phyloP scores from a whole-genome alignment of 2,113 vertebrate species.

The Zosterops borbonicus region DNA sequence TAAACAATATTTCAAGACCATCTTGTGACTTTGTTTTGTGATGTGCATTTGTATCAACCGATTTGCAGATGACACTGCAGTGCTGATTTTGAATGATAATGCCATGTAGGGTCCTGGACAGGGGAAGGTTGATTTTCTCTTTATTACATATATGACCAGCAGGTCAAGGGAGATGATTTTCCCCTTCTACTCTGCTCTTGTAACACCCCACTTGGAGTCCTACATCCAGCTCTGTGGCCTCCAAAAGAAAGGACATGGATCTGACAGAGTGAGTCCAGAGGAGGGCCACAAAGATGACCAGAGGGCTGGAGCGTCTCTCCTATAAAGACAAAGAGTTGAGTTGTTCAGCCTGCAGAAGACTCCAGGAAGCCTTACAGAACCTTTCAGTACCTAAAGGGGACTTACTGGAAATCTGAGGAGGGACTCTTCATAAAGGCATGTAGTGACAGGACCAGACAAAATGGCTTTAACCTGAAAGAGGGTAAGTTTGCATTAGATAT shows the following conservation, averaged over 20 bases:
- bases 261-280: background rate
- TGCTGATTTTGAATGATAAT: background rate
- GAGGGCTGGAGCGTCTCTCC: background rate
- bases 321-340: background rate
- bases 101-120: no score
- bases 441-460: background rate
- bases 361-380: background rate
- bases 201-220: background rate
- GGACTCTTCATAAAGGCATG: background rate
- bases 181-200: background rate
- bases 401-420: background rate
- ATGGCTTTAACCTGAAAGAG: background rate
- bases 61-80: background rate
- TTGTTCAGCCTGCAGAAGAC: background rate
- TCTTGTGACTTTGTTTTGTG: background rate
- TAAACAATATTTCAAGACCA: background rate
- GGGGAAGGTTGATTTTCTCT: background rate
- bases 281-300: background rate
- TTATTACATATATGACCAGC: background rate
- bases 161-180: background rate
- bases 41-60: background rate
- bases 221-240: no score
- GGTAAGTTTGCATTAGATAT: background rate
- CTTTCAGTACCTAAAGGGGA: background rate
- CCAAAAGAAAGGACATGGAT: background rate